Evolutionary conservation across 2,113 vertebrate genomes (phyloP).

Genomic region (Alces alces): DNA sequence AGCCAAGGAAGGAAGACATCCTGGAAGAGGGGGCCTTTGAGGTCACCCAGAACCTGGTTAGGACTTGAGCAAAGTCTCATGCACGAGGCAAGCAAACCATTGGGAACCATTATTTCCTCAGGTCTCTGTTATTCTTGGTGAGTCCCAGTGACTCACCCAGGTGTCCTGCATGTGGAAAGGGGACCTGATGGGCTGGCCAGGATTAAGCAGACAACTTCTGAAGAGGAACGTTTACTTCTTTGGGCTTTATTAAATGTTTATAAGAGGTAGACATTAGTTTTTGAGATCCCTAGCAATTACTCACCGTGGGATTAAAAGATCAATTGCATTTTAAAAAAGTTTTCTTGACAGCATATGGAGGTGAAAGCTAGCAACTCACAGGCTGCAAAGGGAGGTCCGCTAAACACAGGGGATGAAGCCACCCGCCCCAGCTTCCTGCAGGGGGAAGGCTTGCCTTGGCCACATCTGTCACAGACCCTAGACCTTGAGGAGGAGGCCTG

Average conservation of each 20-base stretch:
- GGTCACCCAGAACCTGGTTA: background rate
- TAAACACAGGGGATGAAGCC: background rate
- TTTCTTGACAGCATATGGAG: slow-evolving; percentile 36
- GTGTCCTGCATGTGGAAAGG: background rate
- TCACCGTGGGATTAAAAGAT: slow-evolving; percentile 24
- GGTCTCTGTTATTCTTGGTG: background rate
- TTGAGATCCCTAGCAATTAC: background rate
- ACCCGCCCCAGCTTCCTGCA: background rate
- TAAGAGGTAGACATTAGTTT: slow-evolving; percentile 18
- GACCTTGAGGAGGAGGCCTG: background rate
- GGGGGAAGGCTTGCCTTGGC: background rate
- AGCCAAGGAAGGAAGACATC: background rate
- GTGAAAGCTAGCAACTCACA: background rate
- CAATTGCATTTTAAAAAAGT: background rate
- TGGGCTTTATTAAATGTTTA: slow-evolving; percentile 14
- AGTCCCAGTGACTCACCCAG: background rate
- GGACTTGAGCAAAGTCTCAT: background rate
- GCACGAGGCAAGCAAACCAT: background rate
- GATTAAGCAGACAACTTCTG: background rate
- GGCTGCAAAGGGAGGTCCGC: background rate
- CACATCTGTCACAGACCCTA: background rate
- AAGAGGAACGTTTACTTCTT: background rate
- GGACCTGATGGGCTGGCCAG: background rate
- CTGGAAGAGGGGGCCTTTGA: background rate
- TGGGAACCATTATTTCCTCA: background rate